These are phyloP conservation scores for Stomorhina lunata DNA, from an alignment of 2,888 invertebrate species.

Conservation along the genomic window DNA sequence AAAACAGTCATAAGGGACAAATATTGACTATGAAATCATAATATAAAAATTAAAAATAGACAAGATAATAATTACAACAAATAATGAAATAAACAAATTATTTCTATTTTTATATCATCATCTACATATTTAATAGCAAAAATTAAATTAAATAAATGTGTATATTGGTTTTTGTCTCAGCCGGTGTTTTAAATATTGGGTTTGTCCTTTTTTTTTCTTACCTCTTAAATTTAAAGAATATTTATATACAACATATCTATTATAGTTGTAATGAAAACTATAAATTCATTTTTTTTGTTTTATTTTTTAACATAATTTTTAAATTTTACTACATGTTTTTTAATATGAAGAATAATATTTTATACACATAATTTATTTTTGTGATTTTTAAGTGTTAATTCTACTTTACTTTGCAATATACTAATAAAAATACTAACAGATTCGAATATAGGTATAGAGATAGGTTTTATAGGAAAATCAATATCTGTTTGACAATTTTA, in stretches of 20 bases:
- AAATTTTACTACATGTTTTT: slow-evolving; percentile 11
- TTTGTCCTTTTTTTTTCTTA: slow-evolving; percentile 29
- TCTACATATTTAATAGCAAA: not conserved
- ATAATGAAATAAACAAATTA: not conserved
- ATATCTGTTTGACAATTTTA: slow-evolving; percentile 48
- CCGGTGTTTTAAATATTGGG: slow-evolving; percentile 46
- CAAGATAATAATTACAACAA: not conserved
- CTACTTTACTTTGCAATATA: slow-evolving; percentile 2
- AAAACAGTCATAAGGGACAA: not conserved
- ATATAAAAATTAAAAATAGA: not conserved
- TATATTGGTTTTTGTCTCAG: slow-evolving; percentile 29
- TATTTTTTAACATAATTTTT: slow-evolving; percentile 9
- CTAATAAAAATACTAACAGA: slow-evolving; percentile 4
- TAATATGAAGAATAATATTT: not conserved
- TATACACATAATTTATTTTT: not conserved
- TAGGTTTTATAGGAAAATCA: slow-evolving; percentile 44
- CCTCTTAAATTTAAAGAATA: slow-evolving; percentile 11
- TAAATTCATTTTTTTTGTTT: not conserved
- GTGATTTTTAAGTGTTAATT: not conserved
- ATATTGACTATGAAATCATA: not conserved
- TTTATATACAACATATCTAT: too few relatives aligned
- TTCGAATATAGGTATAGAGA: slow-evolving; percentile 38
- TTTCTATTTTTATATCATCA: slow-evolving; percentile 2
- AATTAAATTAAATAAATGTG: too few relatives aligned
- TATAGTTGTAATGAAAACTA: too few relatives aligned